Conservation (phyloP, 2,113 vertebrate species). For the Mormyrus lacerda region DNA sequence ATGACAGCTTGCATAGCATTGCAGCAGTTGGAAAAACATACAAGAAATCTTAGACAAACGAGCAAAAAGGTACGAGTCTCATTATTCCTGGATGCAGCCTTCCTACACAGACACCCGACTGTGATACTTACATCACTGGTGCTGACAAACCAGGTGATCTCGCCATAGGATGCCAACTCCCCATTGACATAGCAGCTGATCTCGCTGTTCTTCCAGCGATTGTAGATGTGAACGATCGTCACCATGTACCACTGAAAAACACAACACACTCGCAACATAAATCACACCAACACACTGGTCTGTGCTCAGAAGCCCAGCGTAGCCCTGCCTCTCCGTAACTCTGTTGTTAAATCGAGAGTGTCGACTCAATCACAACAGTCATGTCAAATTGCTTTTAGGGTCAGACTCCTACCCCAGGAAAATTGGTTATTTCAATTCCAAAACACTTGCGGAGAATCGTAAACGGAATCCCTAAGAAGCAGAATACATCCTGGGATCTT, state of each 20-base stretch:
- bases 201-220: slow-evolving; percentile 98
- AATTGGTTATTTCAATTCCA: slow-evolving; percentile 30
- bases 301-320: background rate
- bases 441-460: slow-evolving; percentile 26
- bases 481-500: background rate
- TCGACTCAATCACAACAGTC: slow-evolving; percentile 18
- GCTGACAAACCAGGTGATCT: slow-evolving; percentile 96
- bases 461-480: background rate
- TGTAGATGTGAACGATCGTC: slow-evolving; percentile 89
- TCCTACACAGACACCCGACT: background rate
- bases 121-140: slow-evolving; percentile 89
- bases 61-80: background rate
- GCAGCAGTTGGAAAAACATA: background rate
- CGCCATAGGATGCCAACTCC: slow-evolving; percentile 87
- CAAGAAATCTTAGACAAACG: background rate
- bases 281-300: background rate
- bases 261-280: background rate
- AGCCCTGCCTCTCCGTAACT: background rate
- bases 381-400: slow-evolving; percentile 30
- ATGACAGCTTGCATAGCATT: background rate
- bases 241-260: slow-evolving; percentile 94
- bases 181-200: slow-evolving; percentile 94
- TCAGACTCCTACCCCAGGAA: slow-evolving; percentile 26
- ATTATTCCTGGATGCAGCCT: background rate
- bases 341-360: slow-evolving; percentile 7